phyloP scores from a whole-genome alignment of 2,113 vertebrate genomes.

The Poecilia latipinna region DNA sequence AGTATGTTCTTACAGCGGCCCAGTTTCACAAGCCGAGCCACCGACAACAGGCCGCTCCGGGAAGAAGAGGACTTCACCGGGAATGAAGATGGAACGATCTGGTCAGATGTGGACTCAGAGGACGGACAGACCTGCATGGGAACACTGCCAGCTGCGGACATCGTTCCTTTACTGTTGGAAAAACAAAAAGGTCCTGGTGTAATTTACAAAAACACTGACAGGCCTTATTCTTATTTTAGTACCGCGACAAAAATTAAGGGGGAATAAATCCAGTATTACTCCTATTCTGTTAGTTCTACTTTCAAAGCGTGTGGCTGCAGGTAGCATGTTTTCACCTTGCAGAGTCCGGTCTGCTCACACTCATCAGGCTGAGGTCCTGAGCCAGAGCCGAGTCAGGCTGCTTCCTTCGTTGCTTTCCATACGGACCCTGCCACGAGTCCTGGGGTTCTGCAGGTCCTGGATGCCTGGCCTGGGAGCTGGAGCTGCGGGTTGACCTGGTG shows the following conservation, averaged over 20 bases:
- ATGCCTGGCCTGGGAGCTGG: constrained; percentile 49
- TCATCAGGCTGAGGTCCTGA: constrained; percentile 77
- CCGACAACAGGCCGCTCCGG: constrained; percentile 65
- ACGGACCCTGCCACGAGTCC: constrained; percentile 27
- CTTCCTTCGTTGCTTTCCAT: constrained; percentile 60
- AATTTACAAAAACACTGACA: not conserved
- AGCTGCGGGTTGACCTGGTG: constrained; percentile 71
- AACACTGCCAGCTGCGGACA: constrained; percentile 11
- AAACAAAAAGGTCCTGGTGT: not conserved
- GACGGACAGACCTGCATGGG: constrained; percentile 8
- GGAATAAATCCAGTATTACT: not conserved
- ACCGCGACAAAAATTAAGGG: not conserved
- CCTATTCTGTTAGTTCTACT: not conserved
- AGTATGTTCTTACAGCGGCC: constrained; percentile 79
- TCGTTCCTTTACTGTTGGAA: constrained; percentile 61
- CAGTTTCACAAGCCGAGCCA: constrained; percentile 80
- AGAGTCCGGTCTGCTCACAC: constrained; percentile 61
- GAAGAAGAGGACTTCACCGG: constrained; percentile 12
- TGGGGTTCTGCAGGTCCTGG: constrained; percentile 6
- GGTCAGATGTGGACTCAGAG: constrained; percentile 13
- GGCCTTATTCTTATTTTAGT: not conserved
- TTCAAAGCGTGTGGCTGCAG: not conserved
- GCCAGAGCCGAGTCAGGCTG: constrained; percentile 61
- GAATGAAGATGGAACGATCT: not conserved
- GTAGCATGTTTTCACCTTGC: constrained; percentile 56